A percentile compares a stretch with the other conserved stretches of the same genome.
Conservation (phyloP, 2,113 vertebrate genomes). For the Pseudopodoces humilis region DNA sequence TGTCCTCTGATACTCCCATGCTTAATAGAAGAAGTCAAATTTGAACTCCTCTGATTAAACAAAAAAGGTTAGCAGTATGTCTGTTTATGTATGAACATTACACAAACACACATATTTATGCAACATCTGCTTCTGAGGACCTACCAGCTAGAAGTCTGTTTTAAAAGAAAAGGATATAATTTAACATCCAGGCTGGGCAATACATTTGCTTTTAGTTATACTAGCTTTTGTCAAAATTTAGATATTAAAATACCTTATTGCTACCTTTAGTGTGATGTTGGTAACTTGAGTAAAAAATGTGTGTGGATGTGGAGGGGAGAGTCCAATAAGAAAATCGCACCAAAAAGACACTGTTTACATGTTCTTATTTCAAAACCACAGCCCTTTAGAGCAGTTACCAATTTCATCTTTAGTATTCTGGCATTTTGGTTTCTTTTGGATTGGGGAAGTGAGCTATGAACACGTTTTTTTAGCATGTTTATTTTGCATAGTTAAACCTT, state of each 20-base stretch:
- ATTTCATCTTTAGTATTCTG: not conserved
- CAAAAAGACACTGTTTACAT: not conserved
- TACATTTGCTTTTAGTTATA: not conserved
- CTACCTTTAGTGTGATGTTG: not conserved
- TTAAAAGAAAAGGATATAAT: not conserved
- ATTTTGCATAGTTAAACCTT: not conserved
- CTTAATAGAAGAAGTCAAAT: not conserved
- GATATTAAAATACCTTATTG: not conserved
- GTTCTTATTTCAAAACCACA: not conserved
- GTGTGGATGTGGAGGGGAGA: not conserved
- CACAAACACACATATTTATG: not conserved
- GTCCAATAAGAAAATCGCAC: not conserved
- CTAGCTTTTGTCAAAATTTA: not conserved
- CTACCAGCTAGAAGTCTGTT: not conserved
- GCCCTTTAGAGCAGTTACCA: not conserved
- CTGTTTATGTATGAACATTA: not conserved
- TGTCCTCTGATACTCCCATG: not conserved
- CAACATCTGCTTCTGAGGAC: not conserved
- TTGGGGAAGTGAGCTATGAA: not conserved
- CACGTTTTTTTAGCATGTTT: not conserved
- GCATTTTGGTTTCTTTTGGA: not conserved
- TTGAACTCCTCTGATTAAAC: not conserved
- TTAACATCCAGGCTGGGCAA: not conserved
- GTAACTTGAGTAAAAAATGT: not conserved
- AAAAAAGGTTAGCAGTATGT: not conserved